Base-by-base conservation (phyloP, 2,888 invertebrate genomes). In the Idaea dimidiata region DNA sequence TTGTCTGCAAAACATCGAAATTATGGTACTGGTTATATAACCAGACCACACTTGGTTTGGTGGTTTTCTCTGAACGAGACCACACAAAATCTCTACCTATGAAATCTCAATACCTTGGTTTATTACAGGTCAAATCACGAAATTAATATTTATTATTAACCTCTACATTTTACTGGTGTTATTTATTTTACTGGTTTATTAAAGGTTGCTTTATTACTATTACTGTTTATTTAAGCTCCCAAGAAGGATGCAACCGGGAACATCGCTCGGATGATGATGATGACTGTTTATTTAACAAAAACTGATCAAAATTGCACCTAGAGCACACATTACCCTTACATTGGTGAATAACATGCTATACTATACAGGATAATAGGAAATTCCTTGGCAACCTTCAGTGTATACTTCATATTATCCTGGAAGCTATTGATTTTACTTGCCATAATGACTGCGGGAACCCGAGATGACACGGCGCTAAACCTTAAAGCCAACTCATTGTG, bases 401-500 rank as follows among this genome's bases (percentile, higher is more conserved):
- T 14, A 43, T 8, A n/a, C 16, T 17, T 54, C 17, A 56, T 14
- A 18, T 17, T 56, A 18, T 56, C 18, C 18, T 18, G 18, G 18
- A 56, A 17, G 18, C 56, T 56, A 56, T 56, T 56, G 56, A 56
- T 56, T 56, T 56, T 17, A 56, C 56, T 17, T 43, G 43, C 18
- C 17, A 56, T 56, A 56, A 56, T 18, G 56, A 56, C 56, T 56
- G 17, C 56, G 17, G 63, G 66, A 68, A 77, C 76, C 74, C 74
- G 67, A 68, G 79, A 84, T 84, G 83, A 82, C 81, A 83, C 70
- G 80, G 82, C 86, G 79, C 79, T 86, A 83, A 81, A 81, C 84
- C 43, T 14, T 83, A 82, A 86, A 85, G 79, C 81, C 78, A 73
- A 79, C 80, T 82, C 85, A 89, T 90, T 91, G 86, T 90, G 80